These are phyloP conservation scores for Falco novaeseelandiae DNA, from an alignment of 2,797 vertebrate genomes.

Conservation along the genomic window DNA sequence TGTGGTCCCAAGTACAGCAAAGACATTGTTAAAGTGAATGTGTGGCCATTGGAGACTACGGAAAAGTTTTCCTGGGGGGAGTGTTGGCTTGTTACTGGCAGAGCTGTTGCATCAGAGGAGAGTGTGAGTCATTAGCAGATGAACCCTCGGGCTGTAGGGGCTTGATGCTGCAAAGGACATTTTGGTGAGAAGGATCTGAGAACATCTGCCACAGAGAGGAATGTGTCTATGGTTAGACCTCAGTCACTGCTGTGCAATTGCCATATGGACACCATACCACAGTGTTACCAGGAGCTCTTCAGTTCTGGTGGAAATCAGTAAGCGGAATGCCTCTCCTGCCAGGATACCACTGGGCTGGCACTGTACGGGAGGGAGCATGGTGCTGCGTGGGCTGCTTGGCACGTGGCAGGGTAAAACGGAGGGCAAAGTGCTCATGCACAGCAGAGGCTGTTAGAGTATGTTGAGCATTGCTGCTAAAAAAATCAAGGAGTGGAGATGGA, in stretches of 20 bases:
- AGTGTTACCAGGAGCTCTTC: not conserved
- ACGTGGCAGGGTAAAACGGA: not conserved
- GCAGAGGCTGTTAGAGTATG: not conserved
- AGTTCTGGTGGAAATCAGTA: not conserved
- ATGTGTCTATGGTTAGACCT: not conserved
- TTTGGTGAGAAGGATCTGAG: not conserved
- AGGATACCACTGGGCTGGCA: not conserved
- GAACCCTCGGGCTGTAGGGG: not conserved
- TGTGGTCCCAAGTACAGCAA: not conserved
- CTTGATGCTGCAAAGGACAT: not conserved
- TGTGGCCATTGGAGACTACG: not conserved
- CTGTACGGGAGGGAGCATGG: accelerated
- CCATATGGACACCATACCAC: not conserved
- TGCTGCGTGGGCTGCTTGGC: not conserved
- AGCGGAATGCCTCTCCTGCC: not conserved
- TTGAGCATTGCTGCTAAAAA: not conserved
- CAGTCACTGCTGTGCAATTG: not conserved
- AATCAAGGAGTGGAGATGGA: not conserved
- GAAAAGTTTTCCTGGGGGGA: not conserved
- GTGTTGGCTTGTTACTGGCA: not conserved
- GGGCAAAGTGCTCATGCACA: not conserved
- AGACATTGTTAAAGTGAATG: not conserved
- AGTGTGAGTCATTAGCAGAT: not conserved
- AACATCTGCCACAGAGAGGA: not conserved
- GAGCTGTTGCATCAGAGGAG: not conserved